Evolutionary conservation across 2,797 vertebrate genomes (phyloP).

Genomic region (Phoebastria nigripes): DNA sequence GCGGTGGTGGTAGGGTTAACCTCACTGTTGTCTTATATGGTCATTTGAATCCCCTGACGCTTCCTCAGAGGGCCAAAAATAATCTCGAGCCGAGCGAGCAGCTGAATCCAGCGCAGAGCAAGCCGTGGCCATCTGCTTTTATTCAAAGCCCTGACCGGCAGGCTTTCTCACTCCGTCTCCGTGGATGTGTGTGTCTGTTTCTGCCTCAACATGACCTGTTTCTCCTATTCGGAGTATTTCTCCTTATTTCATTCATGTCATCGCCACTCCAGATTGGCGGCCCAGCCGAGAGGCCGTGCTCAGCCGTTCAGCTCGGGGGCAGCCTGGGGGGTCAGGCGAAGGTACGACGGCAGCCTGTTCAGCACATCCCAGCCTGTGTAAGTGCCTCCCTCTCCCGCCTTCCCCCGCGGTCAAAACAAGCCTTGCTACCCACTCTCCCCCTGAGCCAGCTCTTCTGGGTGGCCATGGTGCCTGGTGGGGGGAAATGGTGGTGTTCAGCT

Average conservation of each 20-base stretch:
- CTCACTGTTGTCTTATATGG: slow-evolving; percentile 92
- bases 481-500: not conserved
- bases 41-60: slow-evolving; percentile 81
- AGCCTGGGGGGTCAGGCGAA: slow-evolving; percentile 81
- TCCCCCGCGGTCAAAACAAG: not conserved
- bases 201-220: slow-evolving; percentile 84
- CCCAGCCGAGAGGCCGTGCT: slow-evolving; percentile 27
- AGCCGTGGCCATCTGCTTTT: slow-evolving; percentile 76
- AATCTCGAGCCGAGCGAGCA: slow-evolving; percentile 83
- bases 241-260: slow-evolving; percentile 85
- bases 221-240: slow-evolving; percentile 92
- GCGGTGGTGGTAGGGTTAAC: slow-evolving; percentile 71
- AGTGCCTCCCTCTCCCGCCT: slow-evolving; percentile 55
- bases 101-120: slow-evolving; percentile 80
- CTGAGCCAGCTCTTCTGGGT: not conserved
- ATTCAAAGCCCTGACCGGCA: slow-evolving; percentile 65
- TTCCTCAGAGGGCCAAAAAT: slow-evolving; percentile 92
- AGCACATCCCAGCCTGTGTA: slow-evolving; percentile 70
- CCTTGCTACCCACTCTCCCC: not conserved
- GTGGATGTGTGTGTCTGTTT: slow-evolving; percentile 12
- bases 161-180: not conserved
- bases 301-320: slow-evolving; percentile 53
- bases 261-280: slow-evolving; percentile 64
- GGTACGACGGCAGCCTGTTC: slow-evolving; percentile 73
- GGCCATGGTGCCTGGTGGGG: not conserved